Evolutionary conservation across 2,797 vertebrate species (phyloP).

Genomic region (Amniataba percoides): DNA sequence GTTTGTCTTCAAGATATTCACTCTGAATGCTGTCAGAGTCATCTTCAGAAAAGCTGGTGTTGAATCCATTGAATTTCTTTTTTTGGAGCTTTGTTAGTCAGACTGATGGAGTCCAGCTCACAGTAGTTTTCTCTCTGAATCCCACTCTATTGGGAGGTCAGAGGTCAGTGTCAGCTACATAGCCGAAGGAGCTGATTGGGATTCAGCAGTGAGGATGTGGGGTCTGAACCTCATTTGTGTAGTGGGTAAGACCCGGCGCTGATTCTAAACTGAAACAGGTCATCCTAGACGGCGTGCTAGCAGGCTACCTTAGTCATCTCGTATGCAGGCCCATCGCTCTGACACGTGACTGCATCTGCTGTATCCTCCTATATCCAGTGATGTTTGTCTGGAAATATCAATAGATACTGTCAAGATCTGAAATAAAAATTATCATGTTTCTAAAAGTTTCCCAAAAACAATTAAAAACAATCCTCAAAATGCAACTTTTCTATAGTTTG

Average conservation of each 20-base stretch:
- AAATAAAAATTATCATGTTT: neutral
- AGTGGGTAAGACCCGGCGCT: too few relatives aligned
- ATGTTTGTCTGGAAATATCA: neutral
- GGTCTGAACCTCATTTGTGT: neutral
- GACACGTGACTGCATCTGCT: neutral
- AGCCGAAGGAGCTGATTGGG: conserved; percentile 1
- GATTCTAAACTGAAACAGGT: too few relatives aligned
- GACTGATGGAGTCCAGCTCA: neutral
- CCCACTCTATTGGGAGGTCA: conserved; percentile 2
- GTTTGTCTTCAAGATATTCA: too few relatives aligned
- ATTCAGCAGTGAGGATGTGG: neutral
- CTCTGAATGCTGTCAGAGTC: too few relatives aligned
- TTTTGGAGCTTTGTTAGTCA: neutral
- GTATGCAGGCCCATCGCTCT: too few relatives aligned
- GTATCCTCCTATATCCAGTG: neutral
- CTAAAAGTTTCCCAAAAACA: conserved; percentile 2
- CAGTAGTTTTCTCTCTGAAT: neutral
- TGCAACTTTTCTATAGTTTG: conserved; percentile 49
- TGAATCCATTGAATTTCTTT: neutral
- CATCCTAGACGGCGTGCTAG: too few relatives aligned
- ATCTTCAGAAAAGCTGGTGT: neutral
- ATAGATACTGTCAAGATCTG: neutral
- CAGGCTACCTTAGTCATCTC: too few relatives aligned
- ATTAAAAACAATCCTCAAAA: conserved; percentile 19
- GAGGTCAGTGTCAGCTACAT: neutral